These are phyloP conservation scores for Omphaloscelis lunosa DNA, from an alignment of 2,888 invertebrate genomes.

Conservation along the genomic window DNA sequence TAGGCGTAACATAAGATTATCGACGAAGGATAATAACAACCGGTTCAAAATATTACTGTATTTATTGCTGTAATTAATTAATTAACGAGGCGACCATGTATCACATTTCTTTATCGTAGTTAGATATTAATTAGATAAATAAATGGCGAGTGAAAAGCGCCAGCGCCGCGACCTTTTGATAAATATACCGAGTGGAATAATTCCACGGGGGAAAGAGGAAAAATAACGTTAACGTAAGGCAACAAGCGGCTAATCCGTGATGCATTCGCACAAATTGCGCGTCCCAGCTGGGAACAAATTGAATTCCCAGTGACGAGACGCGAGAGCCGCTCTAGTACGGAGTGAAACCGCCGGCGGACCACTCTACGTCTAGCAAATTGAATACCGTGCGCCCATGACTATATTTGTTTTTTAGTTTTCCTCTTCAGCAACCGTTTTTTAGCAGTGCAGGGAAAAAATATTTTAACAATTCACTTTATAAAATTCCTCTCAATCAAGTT, in stretches of 20 bases:
- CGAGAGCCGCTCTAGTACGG: conserved; percentile 43
- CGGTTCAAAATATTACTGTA: conserved; percentile 36
- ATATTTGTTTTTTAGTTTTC: conserved; percentile 11
- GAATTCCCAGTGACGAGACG: conserved; percentile 72
- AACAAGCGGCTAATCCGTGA: conserved; percentile 70
- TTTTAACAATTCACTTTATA: not conserved
- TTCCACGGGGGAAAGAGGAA: conserved; percentile 45
- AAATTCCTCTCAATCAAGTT: conserved; percentile 6
- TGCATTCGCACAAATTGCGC: conserved; percentile 76
- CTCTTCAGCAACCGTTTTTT: conserved; percentile 2
- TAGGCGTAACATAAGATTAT: conserved; percentile 36
- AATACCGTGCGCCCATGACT: conserved; percentile 26
- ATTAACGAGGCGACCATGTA: conserved; percentile 48
- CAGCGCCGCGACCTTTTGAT: conserved; percentile 51
- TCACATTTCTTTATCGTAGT: conserved; percentile 52
- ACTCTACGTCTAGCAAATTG: conserved; percentile 48
- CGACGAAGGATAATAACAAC: conserved; percentile 37
- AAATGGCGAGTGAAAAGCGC: conserved; percentile 48
- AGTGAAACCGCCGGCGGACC: conserved; percentile 23
- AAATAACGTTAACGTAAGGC: conserved; percentile 52
- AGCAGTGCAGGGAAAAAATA: no score
- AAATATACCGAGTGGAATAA: conserved; percentile 44
- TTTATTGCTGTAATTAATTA: conserved; percentile 50
- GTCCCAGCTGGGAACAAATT: conserved; percentile 75
- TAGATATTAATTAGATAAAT: conserved; percentile 58